Conservation (phyloP, 2,113 vertebrate species). For the Malaclemys terrapin region DNA sequence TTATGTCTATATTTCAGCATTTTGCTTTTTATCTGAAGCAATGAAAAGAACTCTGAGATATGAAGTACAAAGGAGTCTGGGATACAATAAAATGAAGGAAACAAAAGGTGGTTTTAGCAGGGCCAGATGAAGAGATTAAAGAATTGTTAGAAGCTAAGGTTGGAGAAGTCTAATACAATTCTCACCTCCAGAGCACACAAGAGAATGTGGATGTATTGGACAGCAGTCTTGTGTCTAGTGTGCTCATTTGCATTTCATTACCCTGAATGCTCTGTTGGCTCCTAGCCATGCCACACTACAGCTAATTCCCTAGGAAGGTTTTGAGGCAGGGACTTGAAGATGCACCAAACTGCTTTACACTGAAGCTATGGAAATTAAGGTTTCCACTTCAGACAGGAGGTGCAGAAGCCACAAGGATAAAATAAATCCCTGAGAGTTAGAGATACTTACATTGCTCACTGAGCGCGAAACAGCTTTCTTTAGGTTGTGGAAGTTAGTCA, state of each 20-base stretch:
- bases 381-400: neutral
- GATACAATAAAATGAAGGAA: fast-evolving
- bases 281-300: neutral
- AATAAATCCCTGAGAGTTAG: neutral
- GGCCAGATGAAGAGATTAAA: neutral
- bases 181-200: neutral
- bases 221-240: neutral
- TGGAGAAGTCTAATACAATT: neutral
- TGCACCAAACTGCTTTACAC: neutral
- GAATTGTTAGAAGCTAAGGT: neutral
- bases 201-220: neutral
- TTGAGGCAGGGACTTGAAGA: neutral
- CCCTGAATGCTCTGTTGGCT: neutral
- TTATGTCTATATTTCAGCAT: fast-evolving
- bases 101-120: neutral
- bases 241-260: neutral
- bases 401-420: neutral
- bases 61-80: fast-evolving
- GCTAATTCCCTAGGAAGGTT: neutral
- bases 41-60: neutral
- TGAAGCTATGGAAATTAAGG: neutral
- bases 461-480: fast-evolving
- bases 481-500: fast-evolving
- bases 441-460: fast-evolving
- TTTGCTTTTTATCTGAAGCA: neutral